Conservation (phyloP, 2,888 invertebrate species). For the Pimpla rufipes region DNA sequence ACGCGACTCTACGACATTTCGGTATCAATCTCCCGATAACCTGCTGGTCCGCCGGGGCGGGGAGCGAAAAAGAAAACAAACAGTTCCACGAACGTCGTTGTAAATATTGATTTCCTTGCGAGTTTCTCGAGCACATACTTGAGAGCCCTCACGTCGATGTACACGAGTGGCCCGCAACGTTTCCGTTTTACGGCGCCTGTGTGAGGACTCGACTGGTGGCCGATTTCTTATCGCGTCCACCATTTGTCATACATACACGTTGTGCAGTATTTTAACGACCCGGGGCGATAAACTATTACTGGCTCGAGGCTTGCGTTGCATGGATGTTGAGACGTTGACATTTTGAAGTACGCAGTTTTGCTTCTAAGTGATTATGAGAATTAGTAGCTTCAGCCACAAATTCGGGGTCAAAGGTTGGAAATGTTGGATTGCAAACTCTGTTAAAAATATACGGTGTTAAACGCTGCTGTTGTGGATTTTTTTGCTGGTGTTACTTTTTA, state of each 20-base stretch:
- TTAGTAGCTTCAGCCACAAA: background rate
- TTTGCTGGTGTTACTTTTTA: too few relatives aligned
- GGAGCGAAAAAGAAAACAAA: conserved; percentile 2
- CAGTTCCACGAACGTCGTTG: conserved; percentile 1
- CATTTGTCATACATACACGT: conserved; percentile 11
- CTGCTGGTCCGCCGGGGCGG: background rate
- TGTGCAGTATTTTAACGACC: conserved; percentile 29
- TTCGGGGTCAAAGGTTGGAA: too few relatives aligned
- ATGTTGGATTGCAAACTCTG: too few relatives aligned
- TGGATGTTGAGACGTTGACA: background rate
- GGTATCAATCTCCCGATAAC: background rate
- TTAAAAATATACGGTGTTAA: too few relatives aligned
- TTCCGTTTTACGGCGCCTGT: conserved; percentile 5
- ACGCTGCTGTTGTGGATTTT: too few relatives aligned
- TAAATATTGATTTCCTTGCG: conserved; percentile 34
- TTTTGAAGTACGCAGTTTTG: background rate
- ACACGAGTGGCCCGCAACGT: background rate
- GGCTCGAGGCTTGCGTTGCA: background rate
- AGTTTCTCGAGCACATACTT: conserved; percentile 13
- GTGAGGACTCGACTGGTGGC: background rate
- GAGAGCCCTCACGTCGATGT: background rate
- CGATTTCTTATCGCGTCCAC: conserved; percentile 13
- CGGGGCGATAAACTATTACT: conserved; percentile 16
- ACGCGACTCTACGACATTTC: background rate
- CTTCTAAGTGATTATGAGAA: background rate